These are phyloP conservation scores for Rhincodon typus DNA, from an alignment of 2,797 vertebrate genomes.

Conservation along the genomic window DNA sequence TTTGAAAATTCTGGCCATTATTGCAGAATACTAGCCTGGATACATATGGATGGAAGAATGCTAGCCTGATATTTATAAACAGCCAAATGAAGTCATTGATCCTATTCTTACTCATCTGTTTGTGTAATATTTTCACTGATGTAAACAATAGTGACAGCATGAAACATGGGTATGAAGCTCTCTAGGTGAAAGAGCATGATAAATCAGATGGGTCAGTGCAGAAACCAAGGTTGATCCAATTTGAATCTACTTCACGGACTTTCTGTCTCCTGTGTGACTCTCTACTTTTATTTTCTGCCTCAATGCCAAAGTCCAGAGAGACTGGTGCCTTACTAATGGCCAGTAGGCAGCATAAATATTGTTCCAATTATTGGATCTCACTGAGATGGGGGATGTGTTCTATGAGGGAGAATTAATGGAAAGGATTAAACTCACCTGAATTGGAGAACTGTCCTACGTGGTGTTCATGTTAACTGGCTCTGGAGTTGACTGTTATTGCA, in stretches of 20 bases:
- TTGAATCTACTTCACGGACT: not conserved
- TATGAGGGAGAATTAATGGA: not conserved
- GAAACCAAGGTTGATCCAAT: not conserved
- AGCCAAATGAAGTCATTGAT: not conserved
- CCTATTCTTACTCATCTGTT: not conserved
- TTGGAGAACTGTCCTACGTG: not conserved
- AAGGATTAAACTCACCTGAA: not conserved
- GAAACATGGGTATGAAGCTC: not conserved
- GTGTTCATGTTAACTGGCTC: not conserved
- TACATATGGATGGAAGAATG: not conserved
- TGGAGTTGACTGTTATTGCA: not conserved
- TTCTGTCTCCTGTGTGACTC: not conserved
- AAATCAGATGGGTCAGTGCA: constrained; percentile 16
- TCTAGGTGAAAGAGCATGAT: not conserved
- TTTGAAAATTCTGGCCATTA: not conserved
- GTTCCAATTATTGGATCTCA: not conserved
- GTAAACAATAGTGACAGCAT: not conserved
- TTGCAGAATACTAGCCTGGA: not conserved
- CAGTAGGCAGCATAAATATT: not conserved
- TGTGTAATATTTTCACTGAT: not conserved
- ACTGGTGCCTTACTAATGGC: not conserved
- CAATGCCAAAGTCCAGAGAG: not conserved
- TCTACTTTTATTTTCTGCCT: constrained; percentile 1
- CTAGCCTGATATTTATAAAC: not conserved
- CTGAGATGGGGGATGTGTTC: not conserved